Conservation (phyloP, 2,797 vertebrate genomes). For the Acanthurus lineatus region DNA sequence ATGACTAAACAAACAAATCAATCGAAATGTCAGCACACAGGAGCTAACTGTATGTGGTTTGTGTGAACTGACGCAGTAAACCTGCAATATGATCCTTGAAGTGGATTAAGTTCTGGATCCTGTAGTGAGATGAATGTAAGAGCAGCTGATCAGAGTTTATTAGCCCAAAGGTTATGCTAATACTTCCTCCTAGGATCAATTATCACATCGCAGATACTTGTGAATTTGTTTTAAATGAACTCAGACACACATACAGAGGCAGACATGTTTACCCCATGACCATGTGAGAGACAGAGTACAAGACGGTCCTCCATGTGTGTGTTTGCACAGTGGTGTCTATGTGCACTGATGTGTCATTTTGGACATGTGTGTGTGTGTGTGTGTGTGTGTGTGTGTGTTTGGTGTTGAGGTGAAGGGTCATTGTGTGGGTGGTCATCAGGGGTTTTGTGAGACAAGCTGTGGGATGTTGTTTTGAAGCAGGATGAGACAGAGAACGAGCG, state of each 20-base stretch:
- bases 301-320: conserved; percentile 43
- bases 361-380: conserved; percentile 28
- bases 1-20: no score
- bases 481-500: conserved; percentile 43
- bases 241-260: conserved; percentile 19
- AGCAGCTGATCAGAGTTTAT: background rate
- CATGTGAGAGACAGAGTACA: conserved; percentile 49
- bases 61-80: background rate
- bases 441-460: conserved; percentile 57
- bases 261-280: conserved; percentile 53
- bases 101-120: background rate
- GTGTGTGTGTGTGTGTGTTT: conserved; percentile 29
- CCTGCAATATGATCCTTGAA: background rate
- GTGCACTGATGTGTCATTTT: conserved; percentile 49
- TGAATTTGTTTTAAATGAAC: conserved; percentile 14
- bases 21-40: no score
- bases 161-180: conserved; percentile 2
- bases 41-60: no score
- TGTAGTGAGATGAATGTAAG: background rate
- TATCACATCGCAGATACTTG: conserved; percentile 24
- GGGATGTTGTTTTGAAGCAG: conserved; percentile 82
- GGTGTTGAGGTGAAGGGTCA: conserved; percentile 65
- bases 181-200: conserved; percentile 16
- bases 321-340: conserved; percentile 58
- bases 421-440: conserved; percentile 69